Evolutionary conservation across 2,888 invertebrate genomes (phyloP), one percentile per base, ranked within the genome.

Genomic region (Orthonychiurus folsomi): DNA sequence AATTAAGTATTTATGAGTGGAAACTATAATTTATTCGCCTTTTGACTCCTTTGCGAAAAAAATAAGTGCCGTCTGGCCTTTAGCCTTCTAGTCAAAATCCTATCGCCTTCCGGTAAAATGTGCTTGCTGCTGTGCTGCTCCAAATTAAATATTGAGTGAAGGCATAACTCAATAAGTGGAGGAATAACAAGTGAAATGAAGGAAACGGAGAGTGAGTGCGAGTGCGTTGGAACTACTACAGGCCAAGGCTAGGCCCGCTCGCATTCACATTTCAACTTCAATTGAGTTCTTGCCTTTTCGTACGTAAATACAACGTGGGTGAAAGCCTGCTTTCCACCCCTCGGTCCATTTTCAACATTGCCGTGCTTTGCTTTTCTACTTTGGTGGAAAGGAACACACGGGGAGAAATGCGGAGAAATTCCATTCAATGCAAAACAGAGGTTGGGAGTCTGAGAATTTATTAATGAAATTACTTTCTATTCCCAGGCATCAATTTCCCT

Each of bases 401-500:
- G n/a, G n/a, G n/a, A n/a, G n/a, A 15, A 15, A 37, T 37, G 37
- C 15, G 37, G 37, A 37, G 37, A 37, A 15, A 37, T n/a, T n/a
- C n/a, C n/a, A n/a, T n/a, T n/a, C n/a, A n/a, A n/a, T n/a, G n/a
- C n/a, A n/a, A n/a, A n/a, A n/a, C n/a, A n/a, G n/a, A n/a, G n/a
- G n/a, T n/a, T n/a, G n/a, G n/a, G n/a, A n/a, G n/a, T n/a, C n/a
- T 9, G 37, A 28, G 56, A 56, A 56, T 56, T 56, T 56, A 56
- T 56, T 56, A 56, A 28, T 27, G 27, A 56, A 56, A 56, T 56
- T 56, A 56, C 27, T 56, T 56, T 56, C 37, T 37, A 37, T 37
- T 37, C 37, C 15, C 37, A 15, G 37, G 28, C 56, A 56, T 56
- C 27, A 56, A 56, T 56, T 56, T 28, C 56, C 27, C 27, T 28